Conservation (phyloP, 2,113 vertebrate genomes). For the Panurus biarmicus region DNA sequence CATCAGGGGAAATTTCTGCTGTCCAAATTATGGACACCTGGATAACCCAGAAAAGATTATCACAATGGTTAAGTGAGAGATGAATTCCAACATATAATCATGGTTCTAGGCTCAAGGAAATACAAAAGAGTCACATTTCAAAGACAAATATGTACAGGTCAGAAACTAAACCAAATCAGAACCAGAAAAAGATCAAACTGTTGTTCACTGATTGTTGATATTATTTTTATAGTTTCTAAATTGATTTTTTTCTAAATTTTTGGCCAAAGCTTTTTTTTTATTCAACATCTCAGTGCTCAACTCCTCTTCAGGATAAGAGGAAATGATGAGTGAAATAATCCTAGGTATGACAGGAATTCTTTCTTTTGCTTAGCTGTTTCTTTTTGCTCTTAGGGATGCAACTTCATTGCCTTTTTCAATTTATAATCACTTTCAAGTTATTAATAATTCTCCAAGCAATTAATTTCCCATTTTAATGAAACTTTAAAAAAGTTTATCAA, state of each 20-base stretch:
- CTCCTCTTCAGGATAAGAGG: not conserved
- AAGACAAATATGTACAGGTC: not conserved
- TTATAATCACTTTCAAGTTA: not conserved
- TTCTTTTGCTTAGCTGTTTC: not conserved
- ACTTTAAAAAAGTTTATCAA: not conserved
- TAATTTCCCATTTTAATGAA: not conserved
- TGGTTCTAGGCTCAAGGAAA: not conserved
- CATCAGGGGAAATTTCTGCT: not conserved
- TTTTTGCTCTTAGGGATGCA: not conserved
- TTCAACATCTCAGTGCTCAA: not conserved
- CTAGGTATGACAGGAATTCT: not conserved
- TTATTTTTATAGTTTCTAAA: not conserved
- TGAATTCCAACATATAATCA: not conserved
- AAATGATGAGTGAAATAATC: not conserved
- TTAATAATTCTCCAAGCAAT: not conserved
- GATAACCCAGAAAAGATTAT: not conserved
- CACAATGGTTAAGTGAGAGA: not conserved
- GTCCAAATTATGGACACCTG: not conserved
- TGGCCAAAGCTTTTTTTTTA: rapidly evolving
- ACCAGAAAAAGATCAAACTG: not conserved
- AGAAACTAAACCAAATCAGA: not conserved
- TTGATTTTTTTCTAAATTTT: not conserved
- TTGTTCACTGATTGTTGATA: not conserved
- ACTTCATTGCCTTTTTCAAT: not conserved
- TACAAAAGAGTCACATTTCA: not conserved